Evolutionary conservation across 2,888 invertebrate genomes (phyloP).

Genomic region (Limnephilus auricula): DNA sequence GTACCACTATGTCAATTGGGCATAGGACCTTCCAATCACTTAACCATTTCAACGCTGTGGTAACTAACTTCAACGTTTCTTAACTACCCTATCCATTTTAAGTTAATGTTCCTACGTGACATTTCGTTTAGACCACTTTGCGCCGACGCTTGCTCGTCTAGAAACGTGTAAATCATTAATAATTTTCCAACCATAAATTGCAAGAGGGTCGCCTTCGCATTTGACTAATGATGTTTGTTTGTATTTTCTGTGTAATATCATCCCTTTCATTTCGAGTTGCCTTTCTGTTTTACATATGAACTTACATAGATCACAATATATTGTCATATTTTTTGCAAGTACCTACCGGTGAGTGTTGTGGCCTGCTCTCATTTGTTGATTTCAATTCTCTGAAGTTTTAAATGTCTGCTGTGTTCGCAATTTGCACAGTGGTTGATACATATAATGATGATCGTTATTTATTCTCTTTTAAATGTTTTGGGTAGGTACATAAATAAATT

Average conservation of each 20-base stretch:
- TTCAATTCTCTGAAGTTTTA: neutral
- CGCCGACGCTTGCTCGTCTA: slow-evolving; percentile 22
- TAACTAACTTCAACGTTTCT: neutral
- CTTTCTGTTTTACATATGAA: neutral
- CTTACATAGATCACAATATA: neutral
- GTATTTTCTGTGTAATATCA: neutral
- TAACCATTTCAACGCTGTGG: slow-evolving; percentile 21
- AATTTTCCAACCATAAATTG: slow-evolving; percentile 45
- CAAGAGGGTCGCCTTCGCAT: slow-evolving; percentile 18
- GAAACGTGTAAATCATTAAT: slow-evolving; percentile 39
- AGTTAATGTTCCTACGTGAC: slow-evolving; percentile 16
- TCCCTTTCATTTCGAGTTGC: neutral
- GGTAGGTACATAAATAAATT: too few species aligned
- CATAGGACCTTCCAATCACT: slow-evolving; percentile 17
- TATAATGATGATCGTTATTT: too few species aligned
- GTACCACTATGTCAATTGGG: neutral
- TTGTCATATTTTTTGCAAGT: neutral
- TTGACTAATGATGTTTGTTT: slow-evolving; percentile 50
- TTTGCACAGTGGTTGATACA: neutral
- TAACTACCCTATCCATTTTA: neutral
- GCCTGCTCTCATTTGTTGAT: neutral
- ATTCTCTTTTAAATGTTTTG: too few species aligned
- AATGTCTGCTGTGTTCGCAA: neutral
- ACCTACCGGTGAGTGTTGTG: neutral
- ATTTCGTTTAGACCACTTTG: slow-evolving; percentile 25